Conservation (phyloP, 2,888 invertebrate genomes). For the Parnassius glacialis region DNA sequence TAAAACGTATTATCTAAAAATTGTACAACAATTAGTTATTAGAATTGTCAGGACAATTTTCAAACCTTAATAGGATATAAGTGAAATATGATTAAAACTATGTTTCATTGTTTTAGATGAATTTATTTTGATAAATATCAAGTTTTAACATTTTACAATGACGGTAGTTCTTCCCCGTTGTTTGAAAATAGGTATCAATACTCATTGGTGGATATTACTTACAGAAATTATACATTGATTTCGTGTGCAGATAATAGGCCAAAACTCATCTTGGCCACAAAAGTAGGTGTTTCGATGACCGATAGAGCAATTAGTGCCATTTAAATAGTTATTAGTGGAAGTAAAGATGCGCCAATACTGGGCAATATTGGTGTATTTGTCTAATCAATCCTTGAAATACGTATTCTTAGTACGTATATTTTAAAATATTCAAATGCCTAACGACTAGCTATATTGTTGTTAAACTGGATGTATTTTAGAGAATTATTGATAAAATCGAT, state of each 20-base stretch:
- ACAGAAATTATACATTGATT: neutral
- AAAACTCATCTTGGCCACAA: constrained; percentile 10
- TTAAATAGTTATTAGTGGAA: constrained; percentile 6
- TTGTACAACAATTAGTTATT: constrained; percentile 49
- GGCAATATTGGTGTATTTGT: constrained; percentile 41
- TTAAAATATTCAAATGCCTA: constrained; percentile 60
- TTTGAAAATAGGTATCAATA: constrained; percentile 17
- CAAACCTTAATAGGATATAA: constrained; percentile 52
- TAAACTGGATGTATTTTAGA: constrained; percentile 80
- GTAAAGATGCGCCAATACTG: constrained; percentile 42
- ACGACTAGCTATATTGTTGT: constrained; percentile 68
- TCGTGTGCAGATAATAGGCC: constrained; percentile 6
- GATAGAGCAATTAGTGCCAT: constrained; percentile 6
- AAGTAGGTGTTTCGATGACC: constrained; percentile 17
- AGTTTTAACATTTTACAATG: constrained; percentile 48
- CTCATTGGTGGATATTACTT: constrained; percentile 18
- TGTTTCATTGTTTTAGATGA: constrained; percentile 64
- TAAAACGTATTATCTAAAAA: constrained; percentile 32
- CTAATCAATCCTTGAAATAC: constrained; percentile 45
- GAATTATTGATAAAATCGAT: constrained; percentile 78
- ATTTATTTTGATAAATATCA: constrained; percentile 71
- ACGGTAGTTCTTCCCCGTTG: constrained; percentile 17
- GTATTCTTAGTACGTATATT: constrained; percentile 43
- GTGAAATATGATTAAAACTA: constrained; percentile 38
- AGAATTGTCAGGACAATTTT: constrained; percentile 67